A percentile compares a stretch with the other conserved stretches of the same genome.
phyloP scores from a whole-genome alignment of 2,797 vertebrate genomes.

The Pristis pectinata region DNA sequence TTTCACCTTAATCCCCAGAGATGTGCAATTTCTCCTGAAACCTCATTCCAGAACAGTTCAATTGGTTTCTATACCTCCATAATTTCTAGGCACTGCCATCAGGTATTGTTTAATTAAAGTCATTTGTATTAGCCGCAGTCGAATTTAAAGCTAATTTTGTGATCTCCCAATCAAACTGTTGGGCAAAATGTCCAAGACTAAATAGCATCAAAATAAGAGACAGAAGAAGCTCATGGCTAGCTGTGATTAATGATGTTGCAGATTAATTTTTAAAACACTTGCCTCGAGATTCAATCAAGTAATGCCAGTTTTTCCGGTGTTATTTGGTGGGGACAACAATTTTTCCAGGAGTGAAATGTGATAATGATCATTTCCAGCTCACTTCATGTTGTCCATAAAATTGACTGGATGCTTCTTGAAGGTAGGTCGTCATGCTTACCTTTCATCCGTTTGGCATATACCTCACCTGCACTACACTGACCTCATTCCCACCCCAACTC shows the following conservation, averaged over 20 bases:
- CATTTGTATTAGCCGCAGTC: neutral
- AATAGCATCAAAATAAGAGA: neutral
- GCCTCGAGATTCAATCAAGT: too few species aligned
- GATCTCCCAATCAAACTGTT: neutral
- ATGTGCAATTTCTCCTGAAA: neutral
- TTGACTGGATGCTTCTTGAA: too few species aligned
- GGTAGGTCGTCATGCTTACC: too few species aligned
- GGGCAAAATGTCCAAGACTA: too few species aligned
- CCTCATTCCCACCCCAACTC: too few species aligned
- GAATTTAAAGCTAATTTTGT: neutral
- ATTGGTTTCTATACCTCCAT: neutral
- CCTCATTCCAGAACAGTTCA: neutral
- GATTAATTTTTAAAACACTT: neutral
- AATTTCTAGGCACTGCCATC: neutral
- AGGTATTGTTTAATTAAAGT: neutral
- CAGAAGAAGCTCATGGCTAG: neutral
- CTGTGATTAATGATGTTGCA: neutral
- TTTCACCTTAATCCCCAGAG: neutral
- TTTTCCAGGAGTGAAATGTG: too few species aligned
- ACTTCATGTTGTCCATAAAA: too few species aligned
- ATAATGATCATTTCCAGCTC: too few species aligned
- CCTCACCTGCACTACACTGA: too few species aligned
- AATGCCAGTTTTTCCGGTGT: too few species aligned
- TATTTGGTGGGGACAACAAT: too few species aligned
- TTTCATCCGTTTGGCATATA: too few species aligned